A percentile compares a stretch with the other conserved stretches of the same genome.
Conservation (phyloP, 2,797 vertebrate genomes). For the Lacerta bilineata region DNA sequence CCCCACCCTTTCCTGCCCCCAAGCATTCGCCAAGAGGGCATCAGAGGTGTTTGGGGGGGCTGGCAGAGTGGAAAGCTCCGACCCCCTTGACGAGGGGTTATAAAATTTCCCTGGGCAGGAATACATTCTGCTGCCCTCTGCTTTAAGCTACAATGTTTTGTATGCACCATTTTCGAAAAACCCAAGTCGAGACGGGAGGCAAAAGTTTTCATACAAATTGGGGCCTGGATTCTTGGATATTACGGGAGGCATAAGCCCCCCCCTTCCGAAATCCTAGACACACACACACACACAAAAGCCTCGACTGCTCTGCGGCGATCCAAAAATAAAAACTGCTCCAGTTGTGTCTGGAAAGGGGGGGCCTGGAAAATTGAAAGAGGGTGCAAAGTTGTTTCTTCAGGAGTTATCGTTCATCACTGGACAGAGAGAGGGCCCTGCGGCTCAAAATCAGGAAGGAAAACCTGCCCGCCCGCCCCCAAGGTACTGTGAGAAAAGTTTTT, state of each 20-base stretch:
- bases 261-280: background rate
- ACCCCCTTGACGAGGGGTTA: too few relatives aligned
- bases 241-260: too few relatives aligned
- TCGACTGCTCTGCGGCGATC: background rate
- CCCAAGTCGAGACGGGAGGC: background rate
- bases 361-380: background rate
- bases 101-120: too few relatives aligned
- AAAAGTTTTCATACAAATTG: background rate
- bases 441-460: background rate
- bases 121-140: background rate
- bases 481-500: background rate
- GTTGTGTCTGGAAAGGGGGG: too few relatives aligned
- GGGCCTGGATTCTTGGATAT: too few relatives aligned
- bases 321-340: background rate
- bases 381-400: background rate
- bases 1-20: too few relatives aligned
- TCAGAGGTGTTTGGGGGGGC: too few relatives aligned
- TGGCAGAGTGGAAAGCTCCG: too few relatives aligned
- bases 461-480: background rate
- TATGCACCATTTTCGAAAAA: too few relatives aligned
- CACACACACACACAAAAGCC: background rate
- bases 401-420: slow-evolving; percentile 10
- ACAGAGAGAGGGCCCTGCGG: accelerated
- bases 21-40: too few relatives aligned
- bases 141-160: background rate